Evolutionary conservation across 2,797 vertebrate genomes (phyloP), one percentile per base, ranked within the genome.

Genomic region (Sparidentex hasta): DNA sequence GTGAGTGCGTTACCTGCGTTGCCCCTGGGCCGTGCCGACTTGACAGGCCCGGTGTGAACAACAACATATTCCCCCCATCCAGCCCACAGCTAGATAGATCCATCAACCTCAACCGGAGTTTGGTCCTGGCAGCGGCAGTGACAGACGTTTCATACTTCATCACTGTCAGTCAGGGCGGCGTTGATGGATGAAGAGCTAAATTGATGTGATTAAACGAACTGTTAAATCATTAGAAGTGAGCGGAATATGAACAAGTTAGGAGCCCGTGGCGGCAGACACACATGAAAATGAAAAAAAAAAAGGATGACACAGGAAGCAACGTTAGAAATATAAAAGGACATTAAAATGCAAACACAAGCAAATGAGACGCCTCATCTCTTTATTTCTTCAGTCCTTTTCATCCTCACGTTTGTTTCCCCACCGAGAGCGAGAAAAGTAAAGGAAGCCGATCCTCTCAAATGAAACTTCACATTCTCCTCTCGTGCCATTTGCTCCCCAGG

Each of bases 11-110:
- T 87, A 77, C 72, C 83, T 80, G 81, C 73, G 47, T 71, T 2
- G 20, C 87, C 86, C 80, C 68, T 21, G 68, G 84, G 87, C 78
- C 16, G 14, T 3, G 25, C 21, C 4, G 29, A 1, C 51, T 82
- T 88, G 86, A 92, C 90, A 89, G 82, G 69, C 71, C 47, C 44
- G 20, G 69, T 68, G 72, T 73, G 87, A 84, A 91, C n/a, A 88
- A 89, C 86, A 87, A 66, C 83, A 78, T 76, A 83, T 46, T 47
- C 71, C 58, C 55, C 58, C 52, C 55, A 71, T 82, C 54, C 79
- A 68, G 70, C 79, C 74, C 72, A 65, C 71, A 86, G 89, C 77
- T 0, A 86, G 74, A 90, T 72, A 74, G 88, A 91, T 92, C 87
- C 59, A 84, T 92, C 91, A 91, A 71, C 38, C 71, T 80, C 79